These are phyloP conservation scores for Trachymyrmex cornetzi DNA, from an alignment of 1,140 invertebrate genomes.

Conservation along the genomic window DNA sequence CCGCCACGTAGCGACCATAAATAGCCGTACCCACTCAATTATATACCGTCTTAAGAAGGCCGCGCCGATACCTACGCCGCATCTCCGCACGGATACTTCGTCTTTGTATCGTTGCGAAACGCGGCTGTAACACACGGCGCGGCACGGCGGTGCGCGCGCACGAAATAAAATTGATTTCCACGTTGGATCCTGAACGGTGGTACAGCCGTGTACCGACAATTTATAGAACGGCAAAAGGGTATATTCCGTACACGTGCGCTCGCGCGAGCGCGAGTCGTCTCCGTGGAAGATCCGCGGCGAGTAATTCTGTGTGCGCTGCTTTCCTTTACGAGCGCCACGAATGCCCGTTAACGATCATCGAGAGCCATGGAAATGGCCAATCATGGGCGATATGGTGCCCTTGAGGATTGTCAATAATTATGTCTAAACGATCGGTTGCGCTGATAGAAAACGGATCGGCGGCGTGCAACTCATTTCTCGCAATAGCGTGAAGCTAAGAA, in stretches of 20 bases:
- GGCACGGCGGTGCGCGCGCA: constrained; percentile 7
- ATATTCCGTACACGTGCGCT: neutral
- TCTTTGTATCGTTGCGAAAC: constrained; percentile 52
- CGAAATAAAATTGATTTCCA: constrained; percentile 59
- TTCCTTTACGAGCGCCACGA: constrained; percentile 8
- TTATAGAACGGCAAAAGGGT: constrained; percentile 31
- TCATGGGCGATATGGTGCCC: constrained; percentile 70
- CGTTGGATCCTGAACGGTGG: constrained; percentile 10
- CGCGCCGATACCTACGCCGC: constrained; percentile 14
- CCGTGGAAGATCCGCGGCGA: constrained; percentile 29
- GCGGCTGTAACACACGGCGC: constrained; percentile 31
- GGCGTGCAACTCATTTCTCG: constrained; percentile 47
- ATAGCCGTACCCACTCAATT: constrained; percentile 57
- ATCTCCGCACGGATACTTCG: constrained; percentile 8
- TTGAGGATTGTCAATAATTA: constrained; percentile 78
- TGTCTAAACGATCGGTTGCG: constrained; percentile 75
- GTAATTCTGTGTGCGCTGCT: constrained; percentile 47
- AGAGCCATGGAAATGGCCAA: constrained; percentile 76
- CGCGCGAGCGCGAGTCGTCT: constrained; percentile 24
- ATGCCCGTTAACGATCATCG: constrained; percentile 72
- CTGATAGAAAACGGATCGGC: constrained; percentile 60
- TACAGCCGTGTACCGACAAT: constrained; percentile 37
- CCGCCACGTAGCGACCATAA: constrained; percentile 55
- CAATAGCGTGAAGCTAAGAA: constrained; percentile 46
- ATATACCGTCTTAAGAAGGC: constrained; percentile 48